Percentiles rank a stretch among this genome's conserved stretches.
Conservation (phyloP, 2,888 invertebrate genomes). For the Cryptophagus acutangulus region DNA sequence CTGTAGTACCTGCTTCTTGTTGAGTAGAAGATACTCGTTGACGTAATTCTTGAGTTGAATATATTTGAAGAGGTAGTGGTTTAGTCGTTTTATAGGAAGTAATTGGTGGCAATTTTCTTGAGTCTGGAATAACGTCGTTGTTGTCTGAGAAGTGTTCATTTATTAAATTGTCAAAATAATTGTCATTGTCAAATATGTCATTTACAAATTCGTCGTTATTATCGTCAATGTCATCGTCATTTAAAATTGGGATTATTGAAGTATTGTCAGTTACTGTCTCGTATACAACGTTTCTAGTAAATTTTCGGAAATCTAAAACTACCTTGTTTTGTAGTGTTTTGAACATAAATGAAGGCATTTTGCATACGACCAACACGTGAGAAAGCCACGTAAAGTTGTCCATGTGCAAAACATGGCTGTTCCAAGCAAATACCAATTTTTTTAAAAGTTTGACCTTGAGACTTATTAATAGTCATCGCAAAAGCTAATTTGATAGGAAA, state of each 20-base stretch:
- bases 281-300: conserved; percentile 2
- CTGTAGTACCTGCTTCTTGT: no score
- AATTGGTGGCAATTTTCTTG: no score
- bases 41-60: no score
- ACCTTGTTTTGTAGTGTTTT: not conserved
- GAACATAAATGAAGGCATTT: not conserved
- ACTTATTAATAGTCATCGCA: conserved; percentile 28
- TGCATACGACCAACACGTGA: conserved; percentile 15
- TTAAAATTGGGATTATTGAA: not conserved
- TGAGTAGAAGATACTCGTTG: no score
- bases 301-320: not conserved
- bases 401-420: conserved; percentile 22
- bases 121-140: no score
- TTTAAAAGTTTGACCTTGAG: conserved; percentile 24
- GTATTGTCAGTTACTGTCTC: not conserved
- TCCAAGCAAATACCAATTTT: conserved; percentile 19
- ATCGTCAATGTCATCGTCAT: not conserved
- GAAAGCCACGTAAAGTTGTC: conserved; percentile 25
- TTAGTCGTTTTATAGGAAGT: no score
- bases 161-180: no score
- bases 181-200: no score
- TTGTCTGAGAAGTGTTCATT: no score
- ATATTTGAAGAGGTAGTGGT: no score
- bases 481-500: conserved; percentile 26
- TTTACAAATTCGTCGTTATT: no score